Conservation (phyloP, 2,888 invertebrate species). For the Xiphydria camelus region DNA sequence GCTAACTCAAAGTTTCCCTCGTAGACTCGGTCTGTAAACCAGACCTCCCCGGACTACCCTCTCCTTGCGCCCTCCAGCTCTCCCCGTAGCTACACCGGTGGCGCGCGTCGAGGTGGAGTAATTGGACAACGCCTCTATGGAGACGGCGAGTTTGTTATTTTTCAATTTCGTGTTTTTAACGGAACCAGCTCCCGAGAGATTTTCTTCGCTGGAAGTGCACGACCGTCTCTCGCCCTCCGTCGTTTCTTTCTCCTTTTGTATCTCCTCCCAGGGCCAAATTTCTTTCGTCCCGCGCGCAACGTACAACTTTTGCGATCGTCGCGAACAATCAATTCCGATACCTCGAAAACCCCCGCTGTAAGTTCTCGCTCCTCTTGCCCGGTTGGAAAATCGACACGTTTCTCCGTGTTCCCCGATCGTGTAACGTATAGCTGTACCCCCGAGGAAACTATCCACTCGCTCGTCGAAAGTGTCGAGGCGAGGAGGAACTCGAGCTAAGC, state of each 20-base stretch:
- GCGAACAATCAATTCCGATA: no score
- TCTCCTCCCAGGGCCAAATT: no score
- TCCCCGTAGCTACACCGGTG: background rate
- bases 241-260: slow-evolving; percentile 3
- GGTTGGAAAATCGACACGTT: no score
- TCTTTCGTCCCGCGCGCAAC: no score
- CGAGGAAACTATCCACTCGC: no score
- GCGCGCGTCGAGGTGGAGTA: background rate
- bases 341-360: no score
- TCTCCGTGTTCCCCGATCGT: no score
- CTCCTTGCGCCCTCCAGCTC: background rate
- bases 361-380: no score
- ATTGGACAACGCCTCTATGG: background rate
- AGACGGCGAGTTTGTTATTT: slow-evolving; percentile 26
- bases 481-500: no score
- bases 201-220: slow-evolving; percentile 3
- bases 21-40: background rate
- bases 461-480: no score
- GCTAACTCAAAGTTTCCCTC: slow-evolving; percentile 11
- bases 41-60: background rate
- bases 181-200: background rate
- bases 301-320: no score
- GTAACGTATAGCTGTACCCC: no score
- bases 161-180: slow-evolving; percentile 26
- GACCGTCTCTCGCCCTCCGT: background rate